Percentiles rank a stretch among this genome's conserved stretches.
These are phyloP conservation scores for Drosophila tanythrix DNA, from an alignment of 2,888 invertebrate genomes.

Conservation along the genomic window DNA sequence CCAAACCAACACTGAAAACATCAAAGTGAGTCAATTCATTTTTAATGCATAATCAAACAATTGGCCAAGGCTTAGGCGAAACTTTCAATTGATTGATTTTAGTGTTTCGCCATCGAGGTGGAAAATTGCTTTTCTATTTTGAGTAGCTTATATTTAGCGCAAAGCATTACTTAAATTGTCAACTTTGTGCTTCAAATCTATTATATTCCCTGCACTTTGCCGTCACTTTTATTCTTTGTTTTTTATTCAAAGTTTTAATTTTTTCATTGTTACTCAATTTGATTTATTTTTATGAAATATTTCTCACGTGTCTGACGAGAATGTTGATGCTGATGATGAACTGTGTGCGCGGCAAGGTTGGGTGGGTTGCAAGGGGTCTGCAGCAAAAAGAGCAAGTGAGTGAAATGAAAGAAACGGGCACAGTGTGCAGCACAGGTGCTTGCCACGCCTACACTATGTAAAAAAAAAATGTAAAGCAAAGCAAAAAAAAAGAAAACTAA, in stretches of 20 bases:
- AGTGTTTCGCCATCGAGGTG: background rate
- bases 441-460: constrained; percentile 68
- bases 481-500: background rate
- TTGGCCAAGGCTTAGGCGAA: constrained; percentile 14
- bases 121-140: background rate
- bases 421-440: constrained; percentile 38
- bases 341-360: constrained; percentile 24
- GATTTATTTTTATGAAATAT: constrained; percentile 22
- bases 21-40: constrained; percentile 49
- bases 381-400: constrained; percentile 54
- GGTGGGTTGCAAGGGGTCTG: background rate
- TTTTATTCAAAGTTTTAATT: background rate
- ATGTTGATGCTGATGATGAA: constrained; percentile 18
- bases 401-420: constrained; percentile 54
- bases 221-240: background rate
- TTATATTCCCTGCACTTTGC: background rate
- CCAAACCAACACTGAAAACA: constrained; percentile 14
- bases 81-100: constrained; percentile 18
- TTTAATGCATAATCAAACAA: constrained; percentile 39
- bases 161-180: background rate
- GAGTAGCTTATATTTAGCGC: background rate
- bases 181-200: background rate
- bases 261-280: constrained; percentile 8
- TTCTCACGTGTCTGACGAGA: constrained; percentile 12
- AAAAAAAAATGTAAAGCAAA: constrained; percentile 2